Evolutionary conservation across 1,140 invertebrate species (phyloP).

Genomic region (Calosoma granatense): DNA sequence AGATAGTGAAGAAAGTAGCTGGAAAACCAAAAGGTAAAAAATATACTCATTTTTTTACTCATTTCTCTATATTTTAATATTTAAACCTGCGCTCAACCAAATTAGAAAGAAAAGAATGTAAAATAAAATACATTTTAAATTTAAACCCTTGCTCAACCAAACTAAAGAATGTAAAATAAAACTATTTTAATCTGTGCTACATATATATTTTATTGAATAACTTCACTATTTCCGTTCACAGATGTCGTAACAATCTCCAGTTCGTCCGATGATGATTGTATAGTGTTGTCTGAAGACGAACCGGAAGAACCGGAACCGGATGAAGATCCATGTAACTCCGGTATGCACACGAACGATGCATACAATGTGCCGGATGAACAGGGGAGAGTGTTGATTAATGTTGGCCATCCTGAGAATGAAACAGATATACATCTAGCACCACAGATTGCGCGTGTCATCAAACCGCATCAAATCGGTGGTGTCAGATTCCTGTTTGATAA

Average conservation of each 20-base stretch:
- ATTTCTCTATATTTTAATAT: too few species aligned
- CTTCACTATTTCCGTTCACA: too few species aligned
- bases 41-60: too few species aligned
- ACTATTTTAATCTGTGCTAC: too few species aligned
- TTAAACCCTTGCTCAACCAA: too few species aligned
- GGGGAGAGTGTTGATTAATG: conserved; percentile 88
- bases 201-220: too few species aligned
- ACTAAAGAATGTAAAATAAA: too few species aligned
- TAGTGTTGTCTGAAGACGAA: conserved; percentile 63
- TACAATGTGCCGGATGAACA: conserved; percentile 87
- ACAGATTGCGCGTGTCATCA: conserved; percentile 85
- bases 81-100: too few species aligned
- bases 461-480: conserved; percentile 95
- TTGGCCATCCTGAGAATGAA: conserved; percentile 89
- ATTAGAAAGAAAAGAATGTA: too few species aligned
- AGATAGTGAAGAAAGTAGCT: conserved; percentile 23
- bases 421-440: conserved; percentile 88
- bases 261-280: conserved; percentile 68
- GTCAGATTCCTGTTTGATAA: conserved; percentile 95
- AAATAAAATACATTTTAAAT: too few species aligned
- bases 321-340: conserved; percentile 48
- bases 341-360: conserved; percentile 80
- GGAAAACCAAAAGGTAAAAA: conserved; percentile 25
- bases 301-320: conserved; percentile 45
- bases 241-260: conserved; percentile 56